Base-by-base conservation (phyloP, 2,888 invertebrate genomes). In the Papilio demoleus region DNA sequence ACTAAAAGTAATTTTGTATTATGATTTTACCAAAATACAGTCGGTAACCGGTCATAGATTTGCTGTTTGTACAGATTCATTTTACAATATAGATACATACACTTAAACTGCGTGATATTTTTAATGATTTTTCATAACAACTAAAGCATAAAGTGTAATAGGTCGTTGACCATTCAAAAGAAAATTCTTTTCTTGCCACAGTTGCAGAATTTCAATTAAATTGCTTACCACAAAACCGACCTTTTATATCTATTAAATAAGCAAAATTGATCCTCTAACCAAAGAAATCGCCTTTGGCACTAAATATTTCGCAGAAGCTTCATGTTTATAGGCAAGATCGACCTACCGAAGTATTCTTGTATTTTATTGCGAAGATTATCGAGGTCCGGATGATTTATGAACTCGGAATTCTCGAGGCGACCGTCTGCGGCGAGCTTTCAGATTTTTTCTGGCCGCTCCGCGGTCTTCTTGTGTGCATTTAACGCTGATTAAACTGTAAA, bases 401-500 rank as follows among this genome's bases (percentile, higher is more conserved):
- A 76, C 76, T 76, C 75, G 70, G 81, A 40, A 92, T 88, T 88
- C 86, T 83, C 84, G 75, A 78, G 78, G 75, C 79, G 73, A 77
- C 74, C 84, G 79, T 79, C 81, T 76, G 79, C 79, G 81, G 84
- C 77, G 75, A 78, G 79, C 79, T 81, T 80, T 79, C 71, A 74
- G 74, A 72, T 79, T 65, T 77, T 79, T 81, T 88, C 87, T 87
- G 86, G 83, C 76, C 76, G 71, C n/a, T 72, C 69, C 77, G 88
- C 89, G 89, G 90, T 84, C 83, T 84, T 83, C 86, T 81, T 90
- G 85, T 85, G 81, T 83, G 83, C 87, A 92, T 92, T 92, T 92
- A 92, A 92, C 92, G 92, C 92, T 92, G 90, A 92, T 92, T 92
- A 92, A 91, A 92, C 92, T 92, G 92, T 92, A 90, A 92, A 92